Percentiles rank a stretch among this genome's conserved stretches.
Evolutionary conservation across 2,113 vertebrate species (phyloP).

Genomic region (Silurus meridionalis): DNA sequence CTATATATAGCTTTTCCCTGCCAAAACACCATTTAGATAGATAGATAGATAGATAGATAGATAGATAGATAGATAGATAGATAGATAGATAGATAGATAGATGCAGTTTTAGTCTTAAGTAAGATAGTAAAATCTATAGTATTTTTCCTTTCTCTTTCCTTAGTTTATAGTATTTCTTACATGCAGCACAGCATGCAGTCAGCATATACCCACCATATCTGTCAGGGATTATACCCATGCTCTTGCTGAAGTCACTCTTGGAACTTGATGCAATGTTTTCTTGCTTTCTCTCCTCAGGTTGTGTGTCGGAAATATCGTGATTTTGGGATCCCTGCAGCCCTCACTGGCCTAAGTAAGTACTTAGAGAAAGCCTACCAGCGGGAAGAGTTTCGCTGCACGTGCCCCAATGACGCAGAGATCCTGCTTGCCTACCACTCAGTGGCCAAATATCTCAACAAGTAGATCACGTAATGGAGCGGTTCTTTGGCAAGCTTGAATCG

Average conservation of each 20-base stretch:
- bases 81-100: no score
- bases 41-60: no score
- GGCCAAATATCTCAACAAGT: conserved; percentile 72
- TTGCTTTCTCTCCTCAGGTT: conserved; percentile 67
- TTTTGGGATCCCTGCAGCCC: conserved; percentile 76
- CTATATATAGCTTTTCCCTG: neutral
- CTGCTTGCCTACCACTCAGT: conserved; percentile 77
- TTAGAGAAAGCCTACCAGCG: conserved; percentile 71
- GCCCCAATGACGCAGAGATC: conserved; percentile 82
- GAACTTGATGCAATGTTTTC: neutral
- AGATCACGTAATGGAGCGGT: conserved; percentile 40
- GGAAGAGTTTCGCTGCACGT: conserved; percentile 85
- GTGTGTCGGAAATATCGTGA: conserved; percentile 81
- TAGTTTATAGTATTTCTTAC: neutral
- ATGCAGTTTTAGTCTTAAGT: no score
- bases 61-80: no score
- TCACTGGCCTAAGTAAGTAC: conserved; percentile 77
- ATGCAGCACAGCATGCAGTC: neutral
- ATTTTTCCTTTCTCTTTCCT: no score
- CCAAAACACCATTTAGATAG: no score
- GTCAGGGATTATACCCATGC: neutral
- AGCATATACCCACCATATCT: no score
- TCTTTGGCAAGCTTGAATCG: neutral
- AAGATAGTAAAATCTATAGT: no score
- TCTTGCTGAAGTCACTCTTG: neutral